These are phyloP conservation scores for Oxycera nigricornis DNA, from an alignment of 2,888 invertebrate genomes.

Conservation along the genomic window DNA sequence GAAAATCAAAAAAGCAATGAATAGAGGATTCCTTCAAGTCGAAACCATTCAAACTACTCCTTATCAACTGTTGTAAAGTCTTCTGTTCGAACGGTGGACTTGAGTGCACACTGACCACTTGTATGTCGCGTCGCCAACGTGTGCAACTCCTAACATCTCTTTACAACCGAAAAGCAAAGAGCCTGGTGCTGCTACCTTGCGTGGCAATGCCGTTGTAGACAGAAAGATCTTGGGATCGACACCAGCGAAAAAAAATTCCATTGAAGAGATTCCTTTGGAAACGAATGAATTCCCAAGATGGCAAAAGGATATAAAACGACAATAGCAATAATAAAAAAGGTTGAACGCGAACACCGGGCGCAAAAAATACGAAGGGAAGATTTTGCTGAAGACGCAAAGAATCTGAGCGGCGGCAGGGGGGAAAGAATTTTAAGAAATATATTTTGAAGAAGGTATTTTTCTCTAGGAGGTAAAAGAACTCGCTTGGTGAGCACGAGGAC, in stretches of 20 bases:
- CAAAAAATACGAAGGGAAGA: not conserved
- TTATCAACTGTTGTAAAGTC: too few relatives aligned
- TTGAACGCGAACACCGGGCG: not conserved
- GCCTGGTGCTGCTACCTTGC: not conserved
- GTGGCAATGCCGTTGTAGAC: not conserved
- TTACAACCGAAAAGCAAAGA: not conserved
- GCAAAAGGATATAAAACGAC: slow-evolving; percentile 20
- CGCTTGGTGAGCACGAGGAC: not conserved
- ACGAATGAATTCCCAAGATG: slow-evolving; percentile 26
- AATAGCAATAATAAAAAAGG: not conserved
- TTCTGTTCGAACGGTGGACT: not conserved
- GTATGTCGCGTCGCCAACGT: not conserved
- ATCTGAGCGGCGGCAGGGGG: not conserved
- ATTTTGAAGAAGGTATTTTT: not conserved
- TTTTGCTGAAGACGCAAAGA: not conserved
- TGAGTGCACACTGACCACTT: not conserved
- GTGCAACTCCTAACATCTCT: not conserved
- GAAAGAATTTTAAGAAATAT: not conserved
- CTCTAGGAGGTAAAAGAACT: slow-evolving; percentile 16
- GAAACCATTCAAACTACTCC: not conserved
- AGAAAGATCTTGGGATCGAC: not conserved
- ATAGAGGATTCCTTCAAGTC: not conserved
- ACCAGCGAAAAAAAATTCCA: slow-evolving; percentile 14
- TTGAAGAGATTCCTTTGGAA: slow-evolving; percentile 29
- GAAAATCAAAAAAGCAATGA: not conserved